phyloP scores from a whole-genome alignment of 1,140 invertebrate species.

The Anastatus disparis region DNA sequence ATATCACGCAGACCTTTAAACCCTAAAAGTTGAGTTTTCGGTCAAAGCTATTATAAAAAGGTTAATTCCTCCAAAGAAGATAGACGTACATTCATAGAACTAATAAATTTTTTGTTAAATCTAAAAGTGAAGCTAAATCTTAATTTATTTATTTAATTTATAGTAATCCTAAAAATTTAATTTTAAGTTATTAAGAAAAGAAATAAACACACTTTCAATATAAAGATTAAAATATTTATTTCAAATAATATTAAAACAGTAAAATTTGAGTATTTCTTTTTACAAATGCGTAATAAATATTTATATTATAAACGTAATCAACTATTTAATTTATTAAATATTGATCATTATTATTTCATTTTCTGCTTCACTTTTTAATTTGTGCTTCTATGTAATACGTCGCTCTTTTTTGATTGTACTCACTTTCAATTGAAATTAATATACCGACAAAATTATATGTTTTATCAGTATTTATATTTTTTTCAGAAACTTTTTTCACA shows the following conservation, averaged over 20 bases:
- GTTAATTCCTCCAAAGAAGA: constrained; percentile 3
- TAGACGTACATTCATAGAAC: background rate
- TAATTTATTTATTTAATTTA: background rate
- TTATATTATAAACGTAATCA: too few relatives aligned
- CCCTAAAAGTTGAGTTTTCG: background rate
- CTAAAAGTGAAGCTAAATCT: background rate
- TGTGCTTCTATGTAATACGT: constrained; percentile 2
- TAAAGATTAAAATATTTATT: too few relatives aligned
- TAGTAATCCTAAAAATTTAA: too few relatives aligned
- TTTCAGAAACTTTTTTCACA: background rate
- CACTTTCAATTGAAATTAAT: background rate
- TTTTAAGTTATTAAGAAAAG: too few relatives aligned
- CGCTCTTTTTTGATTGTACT: constrained; percentile 20
- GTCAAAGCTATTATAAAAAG: background rate
- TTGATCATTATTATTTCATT: background rate
- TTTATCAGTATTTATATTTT: background rate
- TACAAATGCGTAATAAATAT: too few relatives aligned
- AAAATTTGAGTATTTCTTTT: too few relatives aligned
- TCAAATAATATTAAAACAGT: too few relatives aligned
- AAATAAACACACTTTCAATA: too few relatives aligned
- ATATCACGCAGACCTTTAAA: constrained; percentile 7
- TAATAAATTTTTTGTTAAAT: background rate
- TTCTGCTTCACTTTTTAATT: constrained; percentile 16
- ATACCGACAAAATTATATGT: constrained; percentile 1
- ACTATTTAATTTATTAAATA: too few relatives aligned